phyloP scores from a whole-genome alignment of 2,888 invertebrate species.

The Lasius fuliginosus region DNA sequence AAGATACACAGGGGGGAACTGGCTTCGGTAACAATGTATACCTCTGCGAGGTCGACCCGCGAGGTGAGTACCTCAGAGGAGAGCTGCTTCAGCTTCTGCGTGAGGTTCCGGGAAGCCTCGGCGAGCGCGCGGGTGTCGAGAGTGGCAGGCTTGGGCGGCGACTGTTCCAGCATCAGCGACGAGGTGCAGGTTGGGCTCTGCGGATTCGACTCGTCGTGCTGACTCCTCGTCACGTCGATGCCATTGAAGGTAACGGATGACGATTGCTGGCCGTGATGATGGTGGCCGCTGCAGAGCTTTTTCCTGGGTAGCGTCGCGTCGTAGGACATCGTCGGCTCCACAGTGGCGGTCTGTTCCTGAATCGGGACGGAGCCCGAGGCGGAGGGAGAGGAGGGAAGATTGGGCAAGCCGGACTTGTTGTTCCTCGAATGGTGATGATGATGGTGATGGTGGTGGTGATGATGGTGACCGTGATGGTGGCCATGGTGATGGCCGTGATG shows the following conservation, averaged over 20 bases:
- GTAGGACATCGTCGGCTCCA: conserved; percentile 65
- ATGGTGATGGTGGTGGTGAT: conserved; percentile 78
- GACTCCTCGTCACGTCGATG: conserved; percentile 62
- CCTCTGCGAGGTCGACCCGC: conserved; percentile 85
- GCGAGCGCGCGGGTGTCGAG: conserved; percentile 92
- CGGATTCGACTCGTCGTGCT: conserved; percentile 60
- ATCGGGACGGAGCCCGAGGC: conserved; percentile 28
- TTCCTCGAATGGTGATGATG: conserved; percentile 80
- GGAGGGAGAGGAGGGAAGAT: conserved; percentile 40
- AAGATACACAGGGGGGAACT: conserved; percentile 73
- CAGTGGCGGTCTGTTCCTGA: conserved; percentile 72
- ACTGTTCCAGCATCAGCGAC: conserved; percentile 83
- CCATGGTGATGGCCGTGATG: conserved; percentile 78
- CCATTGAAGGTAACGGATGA: conserved; percentile 69
- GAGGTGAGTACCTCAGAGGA: conserved; percentile 95
- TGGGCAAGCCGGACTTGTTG: conserved; percentile 68
- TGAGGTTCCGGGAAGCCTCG: conserved; percentile 96
- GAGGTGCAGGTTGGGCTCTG: conserved; percentile 76
- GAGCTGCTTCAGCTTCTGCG: conserved; percentile 95
- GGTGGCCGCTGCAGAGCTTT: conserved; percentile 79
- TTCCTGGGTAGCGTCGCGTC: conserved; percentile 80
- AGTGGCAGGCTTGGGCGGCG: conserved; percentile 81
- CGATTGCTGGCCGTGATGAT: conserved; percentile 73
- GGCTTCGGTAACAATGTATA: conserved; percentile 83
- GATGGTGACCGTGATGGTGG: conserved; percentile 77